Evolutionary conservation across 2,113 vertebrate genomes (phyloP).

Genomic region (Melanerpes formicivorus): DNA sequence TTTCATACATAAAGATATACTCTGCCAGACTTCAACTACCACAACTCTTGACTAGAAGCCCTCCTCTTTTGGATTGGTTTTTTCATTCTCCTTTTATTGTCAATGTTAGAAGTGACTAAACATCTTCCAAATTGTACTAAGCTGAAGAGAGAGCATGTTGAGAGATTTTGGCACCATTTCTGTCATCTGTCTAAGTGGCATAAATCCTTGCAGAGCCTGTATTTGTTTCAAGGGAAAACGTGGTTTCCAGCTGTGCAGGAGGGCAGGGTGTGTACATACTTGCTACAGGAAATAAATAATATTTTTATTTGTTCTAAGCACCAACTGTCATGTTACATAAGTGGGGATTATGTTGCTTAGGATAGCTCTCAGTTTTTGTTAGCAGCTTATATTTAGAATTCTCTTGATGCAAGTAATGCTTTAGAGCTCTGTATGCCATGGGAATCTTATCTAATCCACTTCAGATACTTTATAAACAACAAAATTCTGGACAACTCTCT

Average conservation of each 20-base stretch:
- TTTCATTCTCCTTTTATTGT: slow-evolving; percentile 4
- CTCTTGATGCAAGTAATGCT: neutral
- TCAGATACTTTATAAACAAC: neutral
- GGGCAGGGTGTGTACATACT: neutral
- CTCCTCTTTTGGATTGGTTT: neutral
- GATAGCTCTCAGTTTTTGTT: neutral
- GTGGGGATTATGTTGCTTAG: neutral
- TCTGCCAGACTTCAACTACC: neutral
- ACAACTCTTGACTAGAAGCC: neutral
- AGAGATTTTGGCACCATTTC: slow-evolving; percentile 37
- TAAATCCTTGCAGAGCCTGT: neutral
- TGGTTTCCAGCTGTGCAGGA: slow-evolving; percentile 4
- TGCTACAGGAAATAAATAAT: slow-evolving; percentile 25
- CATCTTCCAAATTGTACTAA: neutral
- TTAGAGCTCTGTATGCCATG: neutral
- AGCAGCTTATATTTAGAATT: neutral
- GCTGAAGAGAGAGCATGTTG: neutral
- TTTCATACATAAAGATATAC: neutral
- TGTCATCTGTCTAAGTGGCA: neutral
- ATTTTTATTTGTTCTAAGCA: neutral
- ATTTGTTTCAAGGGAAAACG: neutral
- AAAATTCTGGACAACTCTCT: neutral
- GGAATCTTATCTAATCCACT: neutral
- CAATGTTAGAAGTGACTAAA: neutral
- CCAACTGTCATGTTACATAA: neutral